These are phyloP conservation scores for Cossypha dichroa DNA, from an alignment of 2,797 vertebrate genomes.

Conservation along the genomic window DNA sequence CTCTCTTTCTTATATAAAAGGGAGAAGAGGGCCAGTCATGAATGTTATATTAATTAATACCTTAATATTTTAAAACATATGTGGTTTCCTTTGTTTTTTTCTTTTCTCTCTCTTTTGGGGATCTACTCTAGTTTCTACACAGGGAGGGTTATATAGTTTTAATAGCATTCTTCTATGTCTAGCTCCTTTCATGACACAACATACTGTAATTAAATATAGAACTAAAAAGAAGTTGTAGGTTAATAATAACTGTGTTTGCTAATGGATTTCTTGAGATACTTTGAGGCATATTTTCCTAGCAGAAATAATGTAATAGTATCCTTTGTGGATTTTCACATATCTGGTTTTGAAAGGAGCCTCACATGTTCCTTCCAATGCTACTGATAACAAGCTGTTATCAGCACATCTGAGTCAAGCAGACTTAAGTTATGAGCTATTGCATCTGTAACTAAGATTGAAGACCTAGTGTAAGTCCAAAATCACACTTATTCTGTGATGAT, in stretches of 20 bases:
- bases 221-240: neutral
- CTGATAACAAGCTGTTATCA: slow-evolving; percentile 8
- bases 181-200: neutral
- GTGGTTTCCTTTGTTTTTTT: neutral
- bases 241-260: neutral
- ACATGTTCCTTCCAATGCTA: neutral
- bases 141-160: neutral
- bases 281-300: slow-evolving; percentile 9
- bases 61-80: neutral
- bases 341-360: slow-evolving; percentile 17
- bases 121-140: neutral
- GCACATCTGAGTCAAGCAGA: neutral
- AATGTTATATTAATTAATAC: neutral
- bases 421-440: neutral
- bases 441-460: neutral
- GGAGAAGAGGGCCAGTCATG: neutral
- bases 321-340: slow-evolving; percentile 2
- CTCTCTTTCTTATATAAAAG: fast-evolving
- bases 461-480: neutral
- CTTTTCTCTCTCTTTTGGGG: fast-evolving
- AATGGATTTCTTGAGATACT: neutral
- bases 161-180: neutral
- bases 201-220: neutral
- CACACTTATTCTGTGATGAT: neutral
- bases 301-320: neutral